A percentile compares a stretch with the other conserved stretches of the same genome.
These are phyloP conservation scores for Euglossa dilemma DNA, from an alignment of 1,140 invertebrate species.

Conservation along the genomic window DNA sequence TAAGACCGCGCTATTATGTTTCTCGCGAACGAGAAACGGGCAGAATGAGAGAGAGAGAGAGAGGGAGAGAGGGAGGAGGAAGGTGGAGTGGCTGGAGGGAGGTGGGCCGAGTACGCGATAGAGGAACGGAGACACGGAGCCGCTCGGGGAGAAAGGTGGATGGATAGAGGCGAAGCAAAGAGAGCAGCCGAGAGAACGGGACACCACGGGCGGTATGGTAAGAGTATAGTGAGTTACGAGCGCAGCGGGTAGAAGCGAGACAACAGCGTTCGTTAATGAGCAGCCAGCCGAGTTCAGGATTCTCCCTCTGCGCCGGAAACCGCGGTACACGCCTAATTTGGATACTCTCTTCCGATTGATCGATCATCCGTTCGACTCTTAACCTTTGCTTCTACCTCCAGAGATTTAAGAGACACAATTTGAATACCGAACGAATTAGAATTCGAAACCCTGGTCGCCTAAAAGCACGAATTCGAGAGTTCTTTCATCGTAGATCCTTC, in stretches of 20 bases:
- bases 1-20: conserved; percentile 67
- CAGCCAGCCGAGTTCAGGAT: conserved; percentile 19
- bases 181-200: conserved; percentile 45
- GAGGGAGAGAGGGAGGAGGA: neutral
- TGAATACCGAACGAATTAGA: no score
- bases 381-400: no score
- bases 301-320: conserved; percentile 9
- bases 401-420: no score
- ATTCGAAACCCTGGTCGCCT: no score
- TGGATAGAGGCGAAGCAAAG: conserved; percentile 31
- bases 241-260: conserved; percentile 51
- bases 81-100: neutral
- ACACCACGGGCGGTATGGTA: conserved; percentile 39
- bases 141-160: conserved; percentile 27
- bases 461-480: no score
- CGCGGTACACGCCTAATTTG: neutral
- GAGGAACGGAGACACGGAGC: neutral
- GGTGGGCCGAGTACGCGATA: neutral
- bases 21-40: conserved; percentile 30
- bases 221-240: conserved; percentile 54
- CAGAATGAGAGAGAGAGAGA: neutral
- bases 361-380: no score
- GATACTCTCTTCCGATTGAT: no score
- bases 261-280: conserved; percentile 57
- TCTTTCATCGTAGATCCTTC: no score